Percentiles rank a stretch among this genome's conserved stretches.
Evolutionary conservation across 1,140 invertebrate species (phyloP).

Genomic region (Panagrolaimus sp.): DNA sequence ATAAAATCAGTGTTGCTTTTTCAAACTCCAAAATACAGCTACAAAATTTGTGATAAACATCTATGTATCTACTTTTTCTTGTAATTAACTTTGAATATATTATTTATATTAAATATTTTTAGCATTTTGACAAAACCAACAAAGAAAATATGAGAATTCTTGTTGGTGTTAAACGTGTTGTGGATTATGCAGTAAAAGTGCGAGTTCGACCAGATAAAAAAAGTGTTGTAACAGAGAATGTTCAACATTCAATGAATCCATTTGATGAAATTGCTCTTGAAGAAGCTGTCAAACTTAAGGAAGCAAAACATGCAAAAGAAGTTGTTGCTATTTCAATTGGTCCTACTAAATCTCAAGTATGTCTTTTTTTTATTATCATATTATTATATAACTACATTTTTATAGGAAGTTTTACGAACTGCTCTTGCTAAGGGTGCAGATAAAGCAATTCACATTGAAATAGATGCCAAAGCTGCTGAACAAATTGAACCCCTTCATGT

Average conservation of each 20-base stretch:
- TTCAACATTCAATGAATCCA: constrained; percentile 98
- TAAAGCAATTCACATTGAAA: constrained; percentile 87
- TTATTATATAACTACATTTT: constrained; percentile 11
- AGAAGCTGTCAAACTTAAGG: constrained; percentile 94
- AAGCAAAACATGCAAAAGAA: constrained; percentile 86
- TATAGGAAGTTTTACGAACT: constrained; percentile 83
- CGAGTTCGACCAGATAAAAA: constrained; percentile 93
- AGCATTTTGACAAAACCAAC: too few relatives aligned
- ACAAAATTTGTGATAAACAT: too few relatives aligned
- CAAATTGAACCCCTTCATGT: constrained; percentile 87
- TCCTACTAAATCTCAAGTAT: constrained; percentile 75
- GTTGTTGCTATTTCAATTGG: constrained; percentile 91
- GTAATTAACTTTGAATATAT: too few relatives aligned
- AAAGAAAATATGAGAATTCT: constrained; percentile 45
- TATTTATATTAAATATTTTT: too few relatives aligned
- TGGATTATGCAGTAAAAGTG: constrained; percentile 66
- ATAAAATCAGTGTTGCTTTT: too few relatives aligned
- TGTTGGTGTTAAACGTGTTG: constrained; percentile 42
- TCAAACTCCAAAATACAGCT: too few relatives aligned
- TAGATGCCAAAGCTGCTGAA: constrained; percentile 76
- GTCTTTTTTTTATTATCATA: neutral
- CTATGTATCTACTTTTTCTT: too few relatives aligned
- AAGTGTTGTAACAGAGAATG: constrained; percentile 91
- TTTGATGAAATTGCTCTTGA: constrained; percentile 99
- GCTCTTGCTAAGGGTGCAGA: constrained; percentile 96